A percentile compares a stretch with the other conserved stretches of the same genome.
These are phyloP conservation scores for Anoplopoma fimbria DNA, from an alignment of 2,113 vertebrate genomes.

Conservation along the genomic window DNA sequence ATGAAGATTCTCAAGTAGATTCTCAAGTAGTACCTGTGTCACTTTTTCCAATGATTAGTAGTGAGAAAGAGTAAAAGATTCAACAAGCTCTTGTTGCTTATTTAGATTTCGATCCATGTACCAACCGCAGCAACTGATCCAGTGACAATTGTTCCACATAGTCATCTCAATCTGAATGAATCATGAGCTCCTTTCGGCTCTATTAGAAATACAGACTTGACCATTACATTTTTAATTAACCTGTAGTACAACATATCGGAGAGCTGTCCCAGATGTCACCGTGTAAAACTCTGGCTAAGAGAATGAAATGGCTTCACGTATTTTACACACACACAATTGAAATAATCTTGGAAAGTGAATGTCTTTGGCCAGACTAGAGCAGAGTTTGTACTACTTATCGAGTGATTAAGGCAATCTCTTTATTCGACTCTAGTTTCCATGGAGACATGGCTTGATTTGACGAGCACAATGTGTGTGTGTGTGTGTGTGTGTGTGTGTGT, in stretches of 20 bases:
- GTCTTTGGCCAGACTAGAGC: constrained; percentile 65
- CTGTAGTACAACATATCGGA: constrained; percentile 66
- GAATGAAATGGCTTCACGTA: constrained; percentile 56
- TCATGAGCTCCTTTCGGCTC: constrained; percentile 63
- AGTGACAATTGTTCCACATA: constrained; percentile 41
- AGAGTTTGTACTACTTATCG: constrained; percentile 74
- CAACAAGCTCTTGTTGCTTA: background rate
- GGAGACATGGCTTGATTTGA: constrained; percentile 74
- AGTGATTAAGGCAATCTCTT: constrained; percentile 76
- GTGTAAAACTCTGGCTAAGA: constrained; percentile 57
- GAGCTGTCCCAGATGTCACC: constrained; percentile 64
- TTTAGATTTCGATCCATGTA: constrained; percentile 34
- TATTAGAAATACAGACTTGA: constrained; percentile 72
- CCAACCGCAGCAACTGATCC: constrained; percentile 42
- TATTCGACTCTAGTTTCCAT: constrained; percentile 78
- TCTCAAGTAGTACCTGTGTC: too few species aligned
- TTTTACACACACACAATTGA: constrained; percentile 44
- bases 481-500: constrained; percentile 1
- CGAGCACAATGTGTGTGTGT: constrained; percentile 44
- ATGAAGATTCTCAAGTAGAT: background rate
- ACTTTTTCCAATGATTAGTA: background rate
- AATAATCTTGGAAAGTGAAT: constrained; percentile 59
- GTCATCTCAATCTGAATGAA: constrained; percentile 63
- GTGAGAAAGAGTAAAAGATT: background rate
- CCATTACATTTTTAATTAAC: constrained; percentile 77